A percentile compares a stretch with the other conserved stretches of the same genome.
These are phyloP conservation scores for Machaerirhynchus nigripectus DNA, from an alignment of 2,113 vertebrate genomes.

Conservation along the genomic window DNA sequence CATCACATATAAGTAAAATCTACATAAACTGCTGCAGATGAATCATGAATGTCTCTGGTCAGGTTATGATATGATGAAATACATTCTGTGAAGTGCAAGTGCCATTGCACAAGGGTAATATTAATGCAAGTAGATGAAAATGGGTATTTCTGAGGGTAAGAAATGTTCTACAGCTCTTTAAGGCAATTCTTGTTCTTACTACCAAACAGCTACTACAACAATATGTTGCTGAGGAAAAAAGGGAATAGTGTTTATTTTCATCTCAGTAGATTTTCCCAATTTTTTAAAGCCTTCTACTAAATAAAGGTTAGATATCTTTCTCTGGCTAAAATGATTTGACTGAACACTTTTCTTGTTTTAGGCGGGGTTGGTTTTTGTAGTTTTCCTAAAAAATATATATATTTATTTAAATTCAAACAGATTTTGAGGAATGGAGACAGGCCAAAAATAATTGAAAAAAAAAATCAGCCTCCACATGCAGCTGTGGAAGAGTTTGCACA, in stretches of 20 bases:
- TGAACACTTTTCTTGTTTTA: background rate
- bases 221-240: background rate
- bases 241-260: background rate
- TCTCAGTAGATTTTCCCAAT: background rate
- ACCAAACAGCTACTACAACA: background rate
- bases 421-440: background rate
- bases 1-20: background rate
- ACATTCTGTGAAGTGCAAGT: background rate
- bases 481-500: background rate
- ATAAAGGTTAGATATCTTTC: background rate
- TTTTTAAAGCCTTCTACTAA: background rate
- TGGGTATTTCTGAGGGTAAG: background rate
- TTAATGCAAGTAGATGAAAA: background rate
- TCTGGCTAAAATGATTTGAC: background rate
- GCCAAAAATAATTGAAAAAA: background rate
- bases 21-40: background rate
- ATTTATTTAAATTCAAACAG: background rate
- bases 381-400: background rate
- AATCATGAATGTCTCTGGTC: background rate
- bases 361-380: rapidly evolving
- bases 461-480: rapidly evolving
- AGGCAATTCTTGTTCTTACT: background rate
- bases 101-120: background rate
- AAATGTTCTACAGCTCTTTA: background rate
- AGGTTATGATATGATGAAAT: background rate